phyloP scores from a whole-genome alignment of 1,140 invertebrate species.

The Aporrectodea caliginosa region DNA sequence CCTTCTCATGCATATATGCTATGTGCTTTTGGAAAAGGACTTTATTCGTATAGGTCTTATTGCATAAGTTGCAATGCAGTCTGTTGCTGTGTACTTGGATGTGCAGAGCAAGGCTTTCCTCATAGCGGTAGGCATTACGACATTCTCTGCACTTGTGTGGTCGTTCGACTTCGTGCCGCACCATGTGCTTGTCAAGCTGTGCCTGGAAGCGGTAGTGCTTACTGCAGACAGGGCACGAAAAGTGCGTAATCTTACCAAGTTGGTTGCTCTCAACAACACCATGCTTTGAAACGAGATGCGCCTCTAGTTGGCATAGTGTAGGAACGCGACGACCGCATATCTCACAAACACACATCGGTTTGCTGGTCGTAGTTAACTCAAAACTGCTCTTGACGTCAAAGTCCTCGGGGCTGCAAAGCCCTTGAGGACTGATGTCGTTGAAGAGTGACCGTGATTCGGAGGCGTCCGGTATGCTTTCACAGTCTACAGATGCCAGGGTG shows the following conservation, averaged over 20 bases:
- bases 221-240: slow-evolving; percentile 19
- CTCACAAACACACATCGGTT: slow-evolving; percentile 23
- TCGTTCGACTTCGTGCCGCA: slow-evolving; percentile 13
- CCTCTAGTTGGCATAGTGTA: slow-evolving; percentile 13
- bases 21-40: slow-evolving; percentile 31
- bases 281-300: slow-evolving; percentile 22
- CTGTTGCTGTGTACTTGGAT: slow-evolving; percentile 22
- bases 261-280: slow-evolving; percentile 15
- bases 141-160: slow-evolving; percentile 21
- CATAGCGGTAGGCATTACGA: slow-evolving; percentile 20
- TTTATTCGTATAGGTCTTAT: slow-evolving; percentile 25
- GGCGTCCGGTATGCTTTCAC: not conserved
- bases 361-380: not conserved
- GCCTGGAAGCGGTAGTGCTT: slow-evolving; percentile 25
- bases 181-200: slow-evolving; percentile 18
- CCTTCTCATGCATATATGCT: slow-evolving; percentile 28
- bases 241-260: slow-evolving; percentile 28
- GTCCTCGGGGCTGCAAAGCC: not conserved
- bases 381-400: not conserved
- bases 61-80: slow-evolving; percentile 25
- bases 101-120: slow-evolving; percentile 17
- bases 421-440: not conserved
- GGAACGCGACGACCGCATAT: slow-evolving; percentile 16
- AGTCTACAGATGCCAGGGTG: not conserved
- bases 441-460: not conserved